Evolutionary conservation across 1,140 invertebrate species (phyloP).

Genomic region (Drosophila parabipectinata): DNA sequence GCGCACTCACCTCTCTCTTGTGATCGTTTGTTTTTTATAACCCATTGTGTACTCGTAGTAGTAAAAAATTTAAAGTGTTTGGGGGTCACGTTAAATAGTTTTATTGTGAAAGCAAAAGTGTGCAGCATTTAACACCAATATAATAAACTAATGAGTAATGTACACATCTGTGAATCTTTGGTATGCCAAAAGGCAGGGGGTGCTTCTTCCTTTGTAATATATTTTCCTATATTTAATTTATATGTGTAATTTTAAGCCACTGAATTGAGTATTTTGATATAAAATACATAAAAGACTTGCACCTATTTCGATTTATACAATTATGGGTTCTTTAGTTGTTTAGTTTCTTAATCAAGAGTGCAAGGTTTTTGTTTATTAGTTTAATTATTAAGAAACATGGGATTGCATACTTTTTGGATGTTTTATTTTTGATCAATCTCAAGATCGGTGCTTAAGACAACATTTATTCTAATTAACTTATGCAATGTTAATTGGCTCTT

Average conservation of each 20-base stretch:
- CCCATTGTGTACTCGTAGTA: slow-evolving; percentile 68
- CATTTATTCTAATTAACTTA: not conserved
- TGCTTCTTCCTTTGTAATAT: not conserved
- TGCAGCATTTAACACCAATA: slow-evolving; percentile 74
- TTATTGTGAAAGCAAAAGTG: slow-evolving; percentile 70
- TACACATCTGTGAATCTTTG: slow-evolving; percentile 37
- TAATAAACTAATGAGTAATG: slow-evolving; percentile 48
- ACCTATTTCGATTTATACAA: slow-evolving; percentile 1
- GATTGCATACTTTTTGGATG: not conserved
- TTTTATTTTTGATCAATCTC: slow-evolving; percentile 9
- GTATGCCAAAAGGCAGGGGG: not conserved
- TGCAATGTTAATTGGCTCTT: not conserved
- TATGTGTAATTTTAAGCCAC: not conserved
- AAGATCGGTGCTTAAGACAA: slow-evolving; percentile 2
- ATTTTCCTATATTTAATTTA: not conserved
- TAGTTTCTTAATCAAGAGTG: not conserved
- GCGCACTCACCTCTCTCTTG: slow-evolving; percentile 60
- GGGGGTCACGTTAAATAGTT: slow-evolving; percentile 77
- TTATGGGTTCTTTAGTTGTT: not conserved
- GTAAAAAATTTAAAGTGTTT: slow-evolving; percentile 55
- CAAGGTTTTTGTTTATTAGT: not conserved
- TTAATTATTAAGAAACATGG: slow-evolving; percentile 1
- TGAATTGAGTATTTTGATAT: not conserved
- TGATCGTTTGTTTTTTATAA: slow-evolving; percentile 77
- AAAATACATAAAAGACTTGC: not conserved